Evolutionary conservation across 2,113 vertebrate genomes (phyloP).

Genomic region (Lontra canadensis): DNA sequence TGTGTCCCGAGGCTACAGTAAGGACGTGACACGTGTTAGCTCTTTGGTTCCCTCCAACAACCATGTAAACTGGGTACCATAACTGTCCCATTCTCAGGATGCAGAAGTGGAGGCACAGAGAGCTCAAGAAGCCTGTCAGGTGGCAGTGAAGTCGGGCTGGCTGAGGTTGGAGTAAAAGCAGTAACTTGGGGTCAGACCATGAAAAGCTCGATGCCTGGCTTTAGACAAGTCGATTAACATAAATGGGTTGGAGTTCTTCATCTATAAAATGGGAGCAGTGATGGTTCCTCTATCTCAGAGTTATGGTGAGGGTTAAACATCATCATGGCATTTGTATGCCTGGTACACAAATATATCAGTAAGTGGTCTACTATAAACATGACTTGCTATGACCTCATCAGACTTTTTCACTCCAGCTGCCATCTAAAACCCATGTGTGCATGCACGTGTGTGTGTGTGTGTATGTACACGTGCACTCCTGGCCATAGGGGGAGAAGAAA

Average conservation of each 20-base stretch:
- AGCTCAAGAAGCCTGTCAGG: not conserved
- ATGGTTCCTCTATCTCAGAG: not conserved
- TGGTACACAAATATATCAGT: not conserved
- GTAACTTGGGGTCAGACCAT: not conserved
- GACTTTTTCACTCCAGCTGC: not conserved
- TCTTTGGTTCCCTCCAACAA: not conserved
- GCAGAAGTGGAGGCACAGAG: not conserved
- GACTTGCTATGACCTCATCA: not conserved
- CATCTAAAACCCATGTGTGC: not conserved
- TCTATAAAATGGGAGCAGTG: not conserved
- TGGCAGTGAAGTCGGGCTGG: not conserved
- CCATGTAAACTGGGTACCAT: not conserved
- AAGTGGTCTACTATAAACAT: not conserved
- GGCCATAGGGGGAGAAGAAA: not conserved
- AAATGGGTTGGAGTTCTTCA: not conserved
- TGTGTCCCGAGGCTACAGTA: not conserved
- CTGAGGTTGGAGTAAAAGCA: not conserved
- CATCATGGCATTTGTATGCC: not conserved
- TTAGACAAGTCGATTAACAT: not conserved
- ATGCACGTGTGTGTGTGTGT: too few relatives aligned
- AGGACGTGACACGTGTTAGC: not conserved
- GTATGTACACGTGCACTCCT: rapidly evolving
- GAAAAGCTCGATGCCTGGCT: not conserved
- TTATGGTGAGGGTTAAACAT: not conserved
- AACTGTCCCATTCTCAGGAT: not conserved